Conservation (phyloP, 2,888 invertebrate genomes). For the Oeneis ivallda region DNA sequence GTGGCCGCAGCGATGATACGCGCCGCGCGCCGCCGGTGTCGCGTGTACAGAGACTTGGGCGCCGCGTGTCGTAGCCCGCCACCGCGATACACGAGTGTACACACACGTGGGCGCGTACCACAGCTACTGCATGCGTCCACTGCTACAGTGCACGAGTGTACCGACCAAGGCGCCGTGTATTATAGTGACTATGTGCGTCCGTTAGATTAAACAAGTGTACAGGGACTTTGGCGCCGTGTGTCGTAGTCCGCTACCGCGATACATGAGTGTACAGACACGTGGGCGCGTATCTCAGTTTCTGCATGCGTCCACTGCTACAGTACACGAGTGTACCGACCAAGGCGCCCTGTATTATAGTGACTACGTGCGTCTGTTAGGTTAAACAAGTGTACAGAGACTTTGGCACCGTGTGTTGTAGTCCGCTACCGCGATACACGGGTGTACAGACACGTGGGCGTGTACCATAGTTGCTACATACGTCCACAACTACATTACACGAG, state of each 20-base stretch:
- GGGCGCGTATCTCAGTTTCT: background rate
- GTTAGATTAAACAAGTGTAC: background rate
- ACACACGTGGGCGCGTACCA: background rate
- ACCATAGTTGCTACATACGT: background rate
- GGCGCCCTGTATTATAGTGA: background rate
- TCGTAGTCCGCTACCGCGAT: background rate
- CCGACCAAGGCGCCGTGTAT: background rate
- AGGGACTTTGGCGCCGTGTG: background rate
- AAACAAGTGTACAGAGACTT: background rate
- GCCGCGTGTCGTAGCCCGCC: background rate
- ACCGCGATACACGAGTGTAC: background rate
- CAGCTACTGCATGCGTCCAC: background rate
- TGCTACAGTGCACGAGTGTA: background rate
- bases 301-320: background rate
- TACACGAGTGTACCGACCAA: background rate
- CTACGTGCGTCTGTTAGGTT: background rate
- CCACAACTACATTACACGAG: background rate
- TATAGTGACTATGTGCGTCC: background rate
- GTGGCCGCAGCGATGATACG: slow-evolving; percentile 56
- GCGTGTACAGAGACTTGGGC: background rate
- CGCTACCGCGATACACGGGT: background rate
- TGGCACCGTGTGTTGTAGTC: background rate
- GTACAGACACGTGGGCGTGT: background rate
- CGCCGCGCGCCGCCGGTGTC: background rate
- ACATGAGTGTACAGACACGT: background rate